A percentile compares a stretch with the other conserved stretches of the same genome.
Evolutionary conservation across 2,113 vertebrate species (phyloP).

Genomic region (Gobio gobio): DNA sequence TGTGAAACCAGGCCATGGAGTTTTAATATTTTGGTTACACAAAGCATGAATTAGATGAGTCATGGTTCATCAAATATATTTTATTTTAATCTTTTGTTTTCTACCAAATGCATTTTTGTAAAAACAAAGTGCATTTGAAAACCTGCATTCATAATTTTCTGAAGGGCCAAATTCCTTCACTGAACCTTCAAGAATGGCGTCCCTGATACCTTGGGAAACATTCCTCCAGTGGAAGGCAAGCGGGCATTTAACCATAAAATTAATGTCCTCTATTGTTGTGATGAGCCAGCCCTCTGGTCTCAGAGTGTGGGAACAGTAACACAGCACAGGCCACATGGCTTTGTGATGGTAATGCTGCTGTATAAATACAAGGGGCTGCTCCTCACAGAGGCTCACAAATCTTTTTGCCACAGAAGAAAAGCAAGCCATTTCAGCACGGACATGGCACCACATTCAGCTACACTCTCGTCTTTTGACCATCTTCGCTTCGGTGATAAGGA

Average conservation of each 20-base stretch:
- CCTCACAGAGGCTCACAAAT: constrained; percentile 64
- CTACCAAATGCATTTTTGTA: neutral
- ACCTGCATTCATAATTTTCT: neutral
- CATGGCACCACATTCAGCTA: constrained; percentile 71
- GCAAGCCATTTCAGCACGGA: constrained; percentile 52
- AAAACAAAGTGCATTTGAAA: neutral
- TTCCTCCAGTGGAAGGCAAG: constrained; percentile 64
- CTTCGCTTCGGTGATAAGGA: constrained; percentile 65
- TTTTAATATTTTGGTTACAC: neutral
- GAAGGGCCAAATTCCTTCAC: constrained; percentile 11
- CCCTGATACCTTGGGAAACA: constrained; percentile 74
- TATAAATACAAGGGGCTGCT: constrained; percentile 73
- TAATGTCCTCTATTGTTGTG: constrained; percentile 73
- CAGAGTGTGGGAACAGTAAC: constrained; percentile 82
- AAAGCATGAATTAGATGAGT: neutral
- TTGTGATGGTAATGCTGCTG: constrained; percentile 78
- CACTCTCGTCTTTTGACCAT: constrained; percentile 58
- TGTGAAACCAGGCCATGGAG: no score
- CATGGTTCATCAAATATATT: neutral
- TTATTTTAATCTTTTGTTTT: neutral
- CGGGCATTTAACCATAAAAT: constrained; percentile 73
- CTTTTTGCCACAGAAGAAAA: constrained; percentile 53
- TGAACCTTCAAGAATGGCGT: constrained; percentile 26
- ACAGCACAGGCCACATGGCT: constrained; percentile 76
- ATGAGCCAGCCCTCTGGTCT: constrained; percentile 71